Evolutionary conservation across 2,113 vertebrate species (phyloP), one percentile per base, ranked within the genome.

Genomic region (Ochotona princeps): DNA sequence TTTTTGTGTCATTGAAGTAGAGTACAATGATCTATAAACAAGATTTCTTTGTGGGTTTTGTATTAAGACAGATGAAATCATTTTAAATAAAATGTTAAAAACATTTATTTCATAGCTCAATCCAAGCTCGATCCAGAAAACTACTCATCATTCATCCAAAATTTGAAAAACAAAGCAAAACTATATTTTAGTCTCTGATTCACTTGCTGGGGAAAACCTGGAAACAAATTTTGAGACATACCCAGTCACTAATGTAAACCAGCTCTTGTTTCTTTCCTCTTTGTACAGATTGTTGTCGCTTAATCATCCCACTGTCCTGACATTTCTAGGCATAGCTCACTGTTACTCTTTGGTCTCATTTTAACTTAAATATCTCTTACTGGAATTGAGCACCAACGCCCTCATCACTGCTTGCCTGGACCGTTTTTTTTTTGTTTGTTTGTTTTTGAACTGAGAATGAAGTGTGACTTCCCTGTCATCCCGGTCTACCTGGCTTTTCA

Each of bases 31-130:
- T 92, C 92, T 83, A 83, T 93, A 95, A 97, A 82, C 94, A 93
- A 97, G 60, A 85, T 96, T 97, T 97, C 87, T 93, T 26, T 96
- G 96, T 96, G 38, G 86, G 95, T 0, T 30, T 38, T 96, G 83
- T 94, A 95, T 95, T 94, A 96, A 97, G 92, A 89, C 93, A 97
- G 83, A 93, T 95, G 91, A 97, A 97, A 97, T 89, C 61, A 76
- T 91, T 97, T 96, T 79, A 35, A 89, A 96, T 96, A 96, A 91
- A 88, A 96, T 92, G 30, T 95, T 97, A 95, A 95, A 93, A 97
- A 96, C 90, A 93, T 97, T 95, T 95, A 81, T 78, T 92, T 96
- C 86, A 79, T 95, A 86, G 54, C 72, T 91, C 75, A 61, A 91
- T 74, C 80, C 81, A 96, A 96, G 74, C 54, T 90, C 49, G 61